Evolutionary conservation across 1,140 invertebrate genomes (phyloP).

Genomic region (Drosophila miranda): DNA sequence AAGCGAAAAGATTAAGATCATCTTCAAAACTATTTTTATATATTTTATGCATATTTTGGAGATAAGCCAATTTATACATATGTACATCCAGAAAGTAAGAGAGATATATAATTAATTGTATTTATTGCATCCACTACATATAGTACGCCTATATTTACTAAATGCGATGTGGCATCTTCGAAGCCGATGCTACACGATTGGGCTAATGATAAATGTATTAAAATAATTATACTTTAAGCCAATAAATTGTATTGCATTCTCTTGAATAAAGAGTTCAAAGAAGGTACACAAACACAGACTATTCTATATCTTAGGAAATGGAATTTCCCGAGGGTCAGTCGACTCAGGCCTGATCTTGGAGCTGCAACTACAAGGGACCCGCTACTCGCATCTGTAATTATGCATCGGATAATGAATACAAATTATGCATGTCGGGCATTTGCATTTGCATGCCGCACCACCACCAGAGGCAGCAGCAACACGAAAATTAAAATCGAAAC

Average conservation of each 20-base stretch:
- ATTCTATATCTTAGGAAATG: no score
- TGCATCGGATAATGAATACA: conserved; percentile 79
- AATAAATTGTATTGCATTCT: conserved; percentile 43
- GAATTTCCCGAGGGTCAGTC: no score
- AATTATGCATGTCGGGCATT: conserved; percentile 71
- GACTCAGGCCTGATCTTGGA: no score
- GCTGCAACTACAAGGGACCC: neutral
- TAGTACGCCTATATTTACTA: neutral
- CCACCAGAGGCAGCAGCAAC: conserved; percentile 36
- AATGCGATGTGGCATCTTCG: conserved; percentile 16
- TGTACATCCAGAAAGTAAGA: no score
- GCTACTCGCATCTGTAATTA: conserved; percentile 61
- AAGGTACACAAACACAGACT: neutral
- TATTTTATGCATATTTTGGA: conserved; percentile 1
- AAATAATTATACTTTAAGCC: conserved; percentile 57
- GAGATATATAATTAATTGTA: conserved; percentile 32
- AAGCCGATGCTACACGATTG: no score
- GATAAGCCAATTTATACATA: conserved; percentile 35
- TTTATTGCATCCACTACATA: conserved; percentile 43
- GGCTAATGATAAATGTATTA: conserved; percentile 51
- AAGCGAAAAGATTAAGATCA: conserved; percentile 19
- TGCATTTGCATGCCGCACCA: conserved; percentile 36
- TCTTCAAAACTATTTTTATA: conserved; percentile 2
- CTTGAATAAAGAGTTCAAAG: conserved; percentile 64
- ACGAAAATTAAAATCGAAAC: conserved; percentile 79